Base-by-base conservation (phyloP, 2,113 vertebrate genomes). In the Eptesicus fuscus region DNA sequence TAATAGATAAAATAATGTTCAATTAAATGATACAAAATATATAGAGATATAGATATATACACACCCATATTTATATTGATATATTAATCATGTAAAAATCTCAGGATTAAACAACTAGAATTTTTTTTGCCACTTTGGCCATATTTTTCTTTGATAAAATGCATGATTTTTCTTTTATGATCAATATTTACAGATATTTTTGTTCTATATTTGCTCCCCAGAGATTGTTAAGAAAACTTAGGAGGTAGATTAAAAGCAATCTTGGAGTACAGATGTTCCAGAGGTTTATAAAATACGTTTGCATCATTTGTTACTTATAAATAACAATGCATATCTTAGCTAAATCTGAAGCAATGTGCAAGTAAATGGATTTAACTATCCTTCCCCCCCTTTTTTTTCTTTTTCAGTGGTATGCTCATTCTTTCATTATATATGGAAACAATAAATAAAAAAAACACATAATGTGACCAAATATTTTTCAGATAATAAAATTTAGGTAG, bases 401-500 rank as follows among this genome's bases (percentile, higher is more conserved):
- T 70, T 77, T 32, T 40, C 17, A 74, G 37, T 8, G 9, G 7
- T 47, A 79, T 32, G 30, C 2, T 88, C n/a, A 77, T 37, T 9
- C 16, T 12, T 95, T 87, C 22, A 49, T 90, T 88, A 73, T 49
- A 59, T 87, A 63, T 74, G 20, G 44, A 59, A 94, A 40, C 35
- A 74, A 53, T 94, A 53, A 79, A 83, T 79, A 5, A 63, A 78
- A 95, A 63, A 56, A 83, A 95, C 63, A 65, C 40, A 89, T 63
- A 95, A 88, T 67, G 18, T 78, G 53, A 70, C 32, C 8, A 32
- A 82, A 13, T 56, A 44, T 69, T 94, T 95, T 95, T 84, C 77
- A 86, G 51, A 59, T 91, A 47, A 91, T 95, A 88, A 77, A 88
- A 96, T 86, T 94, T n/a, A 82, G 12, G 30, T 91, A 85, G 53